Evolutionary conservation across 2,888 invertebrate species (phyloP).

Genomic region (Gastracanthus pulcherrimus): DNA sequence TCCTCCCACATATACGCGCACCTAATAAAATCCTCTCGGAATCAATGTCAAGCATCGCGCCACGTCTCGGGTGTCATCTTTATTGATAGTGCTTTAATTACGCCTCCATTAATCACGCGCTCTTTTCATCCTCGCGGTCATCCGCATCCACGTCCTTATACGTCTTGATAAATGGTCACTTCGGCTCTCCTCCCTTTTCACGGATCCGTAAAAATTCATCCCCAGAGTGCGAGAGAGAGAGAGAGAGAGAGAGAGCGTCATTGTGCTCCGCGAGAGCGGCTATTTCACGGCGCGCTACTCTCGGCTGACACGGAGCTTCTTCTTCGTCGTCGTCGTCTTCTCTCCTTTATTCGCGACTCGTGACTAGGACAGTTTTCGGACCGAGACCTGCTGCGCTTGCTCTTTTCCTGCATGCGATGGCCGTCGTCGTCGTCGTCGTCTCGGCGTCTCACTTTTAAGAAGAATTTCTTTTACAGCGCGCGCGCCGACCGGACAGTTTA

Average conservation of each 20-base stretch:
- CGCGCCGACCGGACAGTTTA: not conserved
- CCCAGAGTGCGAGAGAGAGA: not conserved
- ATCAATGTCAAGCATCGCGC: not conserved
- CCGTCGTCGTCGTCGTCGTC: not conserved
- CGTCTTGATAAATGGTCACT: constrained; percentile 47
- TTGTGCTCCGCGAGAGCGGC: constrained; percentile 23
- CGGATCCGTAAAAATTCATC: constrained; percentile 45
- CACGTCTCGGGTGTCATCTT: not conserved
- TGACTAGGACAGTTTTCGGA: constrained; percentile 40
- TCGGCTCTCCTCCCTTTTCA: not conserved
- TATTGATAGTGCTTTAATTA: constrained; percentile 42
- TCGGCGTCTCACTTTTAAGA: not conserved
- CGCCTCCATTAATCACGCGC: constrained; percentile 30
- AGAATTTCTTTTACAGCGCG: not conserved
- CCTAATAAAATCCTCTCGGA: not conserved
- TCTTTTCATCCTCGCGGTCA: not conserved
- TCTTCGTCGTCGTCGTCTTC: constrained; percentile 7
- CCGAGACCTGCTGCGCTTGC: constrained; percentile 15
- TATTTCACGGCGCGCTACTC: constrained; percentile 17
- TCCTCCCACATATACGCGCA: not conserved
- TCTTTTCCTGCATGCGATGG: constrained; percentile 1
- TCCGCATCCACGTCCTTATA: not conserved
- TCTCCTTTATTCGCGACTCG: constrained; percentile 33
- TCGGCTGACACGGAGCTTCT: constrained; percentile 27
- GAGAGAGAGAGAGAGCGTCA: no score